These are phyloP conservation scores for Lasioglossum malachurum DNA, from an alignment of 2,888 invertebrate genomes.

Conservation along the genomic window DNA sequence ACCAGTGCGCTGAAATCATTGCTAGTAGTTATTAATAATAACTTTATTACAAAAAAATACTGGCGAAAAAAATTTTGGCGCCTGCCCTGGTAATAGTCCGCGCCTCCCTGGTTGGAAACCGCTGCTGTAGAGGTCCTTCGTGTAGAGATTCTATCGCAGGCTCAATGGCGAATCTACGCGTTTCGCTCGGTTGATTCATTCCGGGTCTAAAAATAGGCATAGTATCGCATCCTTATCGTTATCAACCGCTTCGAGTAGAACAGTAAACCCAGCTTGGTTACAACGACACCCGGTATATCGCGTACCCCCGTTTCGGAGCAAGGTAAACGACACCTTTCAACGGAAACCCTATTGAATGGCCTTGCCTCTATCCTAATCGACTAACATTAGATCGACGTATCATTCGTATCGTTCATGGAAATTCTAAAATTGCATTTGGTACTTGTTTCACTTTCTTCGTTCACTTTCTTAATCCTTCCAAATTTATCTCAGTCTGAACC, in stretches of 20 bases:
- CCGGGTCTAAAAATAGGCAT: slow-evolving; percentile 64
- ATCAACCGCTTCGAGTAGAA: slow-evolving; percentile 46
- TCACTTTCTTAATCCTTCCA: not conserved
- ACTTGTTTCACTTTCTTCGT: not conserved
- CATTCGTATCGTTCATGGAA: too few species aligned
- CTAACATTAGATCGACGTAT: slow-evolving; percentile 3
- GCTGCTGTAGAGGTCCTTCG: not conserved
- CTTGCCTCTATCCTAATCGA: slow-evolving; percentile 51
- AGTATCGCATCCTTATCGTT: slow-evolving; percentile 70
- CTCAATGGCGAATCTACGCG: slow-evolving; percentile 26
- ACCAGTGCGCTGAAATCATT: too few species aligned
- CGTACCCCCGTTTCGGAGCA: slow-evolving; percentile 56
- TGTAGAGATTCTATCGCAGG: not conserved
- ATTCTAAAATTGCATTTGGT: too few species aligned
- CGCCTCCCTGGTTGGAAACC: too few species aligned
- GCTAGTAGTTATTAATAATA: too few species aligned
- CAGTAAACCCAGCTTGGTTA: not conserved
- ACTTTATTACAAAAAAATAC: too few species aligned
- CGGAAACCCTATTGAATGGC: slow-evolving; percentile 56
- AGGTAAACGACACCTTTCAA: slow-evolving; percentile 74
- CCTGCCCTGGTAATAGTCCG: too few species aligned
- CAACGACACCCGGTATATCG: slow-evolving; percentile 54
- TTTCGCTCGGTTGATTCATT: slow-evolving; percentile 32
- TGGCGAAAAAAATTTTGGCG: too few species aligned
- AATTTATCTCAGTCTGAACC: not conserved